Conservation (phyloP, 2,888 invertebrate genomes). For the Ecdyonurus torrentis region DNA sequence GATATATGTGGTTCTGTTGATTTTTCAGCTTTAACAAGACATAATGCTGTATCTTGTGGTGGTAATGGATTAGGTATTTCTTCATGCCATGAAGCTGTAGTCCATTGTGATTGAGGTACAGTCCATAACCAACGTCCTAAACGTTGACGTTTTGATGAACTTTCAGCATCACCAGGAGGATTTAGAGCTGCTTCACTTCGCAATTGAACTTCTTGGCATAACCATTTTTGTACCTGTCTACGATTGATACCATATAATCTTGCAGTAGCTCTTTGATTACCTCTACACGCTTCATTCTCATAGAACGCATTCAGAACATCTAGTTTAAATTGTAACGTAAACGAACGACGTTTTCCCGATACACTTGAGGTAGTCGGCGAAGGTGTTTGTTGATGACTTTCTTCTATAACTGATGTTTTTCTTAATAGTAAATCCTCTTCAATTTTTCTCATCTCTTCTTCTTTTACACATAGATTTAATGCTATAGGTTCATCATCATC, state of each 20-base stretch:
- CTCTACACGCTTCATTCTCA: slow-evolving; percentile 25
- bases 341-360: slow-evolving; percentile 24
- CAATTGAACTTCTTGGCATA: slow-evolving; percentile 27
- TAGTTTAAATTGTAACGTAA: slow-evolving; percentile 30
- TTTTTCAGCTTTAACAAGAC: slow-evolving; percentile 6
- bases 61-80: not conserved
- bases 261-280: slow-evolving; percentile 33
- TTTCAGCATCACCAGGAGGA: slow-evolving; percentile 1
- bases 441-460: not conserved
- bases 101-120: not conserved
- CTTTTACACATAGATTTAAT: slow-evolving; percentile 6
- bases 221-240: slow-evolving; percentile 34
- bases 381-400: not conserved
- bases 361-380: slow-evolving; percentile 2
- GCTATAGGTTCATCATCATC: slow-evolving; percentile 4
- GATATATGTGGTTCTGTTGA: not conserved
- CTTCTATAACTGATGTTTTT: not conserved
- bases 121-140: slow-evolving; percentile 19
- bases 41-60: slow-evolving; percentile 6
- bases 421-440: not conserved
- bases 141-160: slow-evolving; percentile 22
- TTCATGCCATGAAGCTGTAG: not conserved
- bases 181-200: slow-evolving; percentile 22
- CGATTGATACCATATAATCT: slow-evolving; percentile 32
- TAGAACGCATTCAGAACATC: slow-evolving; percentile 31